Evolutionary conservation across 2,888 invertebrate species (phyloP).

Genomic region (Athalia circularis): DNA sequence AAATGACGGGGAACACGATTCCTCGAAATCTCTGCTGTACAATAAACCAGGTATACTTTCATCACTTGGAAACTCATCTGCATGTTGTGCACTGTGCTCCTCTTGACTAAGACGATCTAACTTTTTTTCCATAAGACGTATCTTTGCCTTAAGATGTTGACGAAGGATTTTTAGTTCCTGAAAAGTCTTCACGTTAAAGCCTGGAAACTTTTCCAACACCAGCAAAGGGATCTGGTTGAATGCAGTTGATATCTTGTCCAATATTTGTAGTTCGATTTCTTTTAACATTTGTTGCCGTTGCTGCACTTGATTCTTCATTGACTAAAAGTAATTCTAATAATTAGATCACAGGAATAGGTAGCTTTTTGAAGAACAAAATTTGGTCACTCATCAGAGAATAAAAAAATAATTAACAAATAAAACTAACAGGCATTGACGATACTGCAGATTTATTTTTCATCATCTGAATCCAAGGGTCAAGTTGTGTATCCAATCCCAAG

Average conservation of each 20-base stretch:
- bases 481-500: conserved; percentile 62
- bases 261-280: conserved; percentile 77
- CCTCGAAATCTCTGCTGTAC: neutral
- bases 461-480: conserved; percentile 63
- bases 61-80: conserved; percentile 35
- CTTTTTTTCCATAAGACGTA: conserved; percentile 72
- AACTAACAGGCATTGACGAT: conserved; percentile 60
- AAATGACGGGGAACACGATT: conserved; percentile 6
- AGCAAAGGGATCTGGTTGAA: conserved; percentile 80
- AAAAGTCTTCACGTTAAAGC: conserved; percentile 78
- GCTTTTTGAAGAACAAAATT: neutral
- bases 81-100: conserved; percentile 38
- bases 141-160: conserved; percentile 78
- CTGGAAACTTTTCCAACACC: conserved; percentile 79
- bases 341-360: conserved; percentile 21
- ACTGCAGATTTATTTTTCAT: conserved; percentile 61
- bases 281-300: conserved; percentile 69
- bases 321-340: conserved; percentile 54
- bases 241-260: conserved; percentile 80
- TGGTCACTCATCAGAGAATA: neutral
- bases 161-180: conserved; percentile 77
- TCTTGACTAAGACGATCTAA: conserved; percentile 50
- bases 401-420: neutral
- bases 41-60: conserved; percentile 47
- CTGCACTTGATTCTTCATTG: conserved; percentile 57